phyloP scores from a whole-genome alignment of 2,113 vertebrate genomes.

The Zosterops japonicus region DNA sequence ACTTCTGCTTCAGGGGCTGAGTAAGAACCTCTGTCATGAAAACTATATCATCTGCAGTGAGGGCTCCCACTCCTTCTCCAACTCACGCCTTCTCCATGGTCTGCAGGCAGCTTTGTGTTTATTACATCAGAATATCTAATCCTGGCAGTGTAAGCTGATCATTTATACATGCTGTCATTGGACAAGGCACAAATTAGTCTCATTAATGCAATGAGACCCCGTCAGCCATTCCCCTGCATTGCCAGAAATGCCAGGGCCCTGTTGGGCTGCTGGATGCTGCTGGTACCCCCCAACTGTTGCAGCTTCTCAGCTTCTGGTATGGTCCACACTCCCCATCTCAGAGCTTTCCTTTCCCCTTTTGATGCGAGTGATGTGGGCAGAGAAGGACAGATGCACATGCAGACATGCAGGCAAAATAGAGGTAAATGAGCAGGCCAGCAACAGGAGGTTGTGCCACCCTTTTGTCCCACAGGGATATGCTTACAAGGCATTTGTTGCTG shows the following conservation, averaged over 20 bases:
- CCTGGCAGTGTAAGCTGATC: background rate
- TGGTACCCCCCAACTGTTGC: background rate
- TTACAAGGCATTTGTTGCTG: background rate
- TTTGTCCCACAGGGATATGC: background rate
- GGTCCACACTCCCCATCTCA: background rate
- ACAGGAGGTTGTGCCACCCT: background rate
- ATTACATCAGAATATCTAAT: constrained; percentile 51
- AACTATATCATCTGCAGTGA: background rate
- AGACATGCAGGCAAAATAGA: background rate
- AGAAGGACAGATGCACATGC: background rate
- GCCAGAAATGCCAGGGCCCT: background rate
- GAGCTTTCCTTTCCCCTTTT: background rate
- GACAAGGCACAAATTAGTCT: constrained; percentile 30
- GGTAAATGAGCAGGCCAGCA: background rate
- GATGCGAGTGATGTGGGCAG: background rate
- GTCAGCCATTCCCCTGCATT: background rate
- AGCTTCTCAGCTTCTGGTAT: background rate
- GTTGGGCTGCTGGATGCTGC: background rate
- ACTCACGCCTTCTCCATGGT: background rate
- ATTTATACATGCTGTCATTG: constrained; percentile 34
- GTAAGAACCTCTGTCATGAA: background rate
- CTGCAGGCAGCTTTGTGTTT: constrained; percentile 39
- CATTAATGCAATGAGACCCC: background rate
- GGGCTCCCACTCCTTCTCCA: background rate
- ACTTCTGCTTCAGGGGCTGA: constrained; percentile 1